These are phyloP conservation scores for Nebria salina DNA, from an alignment of 2,888 invertebrate genomes.

Conservation along the genomic window DNA sequence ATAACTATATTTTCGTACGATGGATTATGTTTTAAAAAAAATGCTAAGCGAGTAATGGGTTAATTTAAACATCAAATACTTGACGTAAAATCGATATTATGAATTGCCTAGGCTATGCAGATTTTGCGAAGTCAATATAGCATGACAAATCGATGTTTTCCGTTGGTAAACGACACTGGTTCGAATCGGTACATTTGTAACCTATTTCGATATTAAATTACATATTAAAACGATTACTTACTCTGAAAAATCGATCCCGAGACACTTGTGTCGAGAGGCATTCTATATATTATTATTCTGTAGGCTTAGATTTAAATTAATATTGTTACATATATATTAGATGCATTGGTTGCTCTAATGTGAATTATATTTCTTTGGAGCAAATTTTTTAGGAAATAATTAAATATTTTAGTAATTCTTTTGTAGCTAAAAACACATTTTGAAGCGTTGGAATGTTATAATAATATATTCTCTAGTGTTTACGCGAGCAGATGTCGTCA, in stretches of 20 bases:
- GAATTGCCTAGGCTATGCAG: neutral
- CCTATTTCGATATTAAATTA: neutral
- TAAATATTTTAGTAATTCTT: neutral
- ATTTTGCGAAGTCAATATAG: neutral
- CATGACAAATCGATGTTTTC: neutral
- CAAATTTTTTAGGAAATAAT: neutral
- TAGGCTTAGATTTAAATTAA: neutral
- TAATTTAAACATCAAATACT: neutral
- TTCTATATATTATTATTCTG: neutral
- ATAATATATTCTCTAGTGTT: neutral
- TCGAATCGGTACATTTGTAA: neutral
- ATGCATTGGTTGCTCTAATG: no score
- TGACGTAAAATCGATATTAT: neutral
- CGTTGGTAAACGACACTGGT: neutral
- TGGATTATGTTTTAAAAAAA: neutral
- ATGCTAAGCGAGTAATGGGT: neutral
- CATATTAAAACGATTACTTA: neutral
- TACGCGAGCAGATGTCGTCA: neutral
- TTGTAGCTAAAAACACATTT: neutral
- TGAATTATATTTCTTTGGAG: no score
- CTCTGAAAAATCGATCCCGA: neutral
- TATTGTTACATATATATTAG: neutral
- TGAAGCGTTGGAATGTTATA: neutral
- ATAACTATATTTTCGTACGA: no score
- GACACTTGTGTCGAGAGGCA: neutral